Percentiles rank a stretch among this genome's conserved stretches.
Conservation (phyloP, 1,140 invertebrate genomes). For the Brachionus angularis region DNA sequence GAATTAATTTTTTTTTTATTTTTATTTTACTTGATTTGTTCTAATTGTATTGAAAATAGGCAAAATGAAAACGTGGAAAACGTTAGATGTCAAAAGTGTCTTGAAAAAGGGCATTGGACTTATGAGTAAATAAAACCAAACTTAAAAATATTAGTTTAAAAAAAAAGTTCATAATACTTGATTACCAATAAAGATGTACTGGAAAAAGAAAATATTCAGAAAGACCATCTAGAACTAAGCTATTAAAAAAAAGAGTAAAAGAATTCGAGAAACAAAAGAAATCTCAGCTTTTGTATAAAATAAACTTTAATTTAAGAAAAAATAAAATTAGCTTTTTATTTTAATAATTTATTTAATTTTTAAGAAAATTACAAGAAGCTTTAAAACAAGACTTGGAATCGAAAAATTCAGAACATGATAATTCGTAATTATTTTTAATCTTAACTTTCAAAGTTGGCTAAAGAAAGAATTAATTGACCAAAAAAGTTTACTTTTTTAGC, state of each 20-base stretch:
- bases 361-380: conserved; percentile 25
- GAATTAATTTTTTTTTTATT: too few species aligned
- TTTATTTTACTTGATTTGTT: too few species aligned
- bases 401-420: neutral
- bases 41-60: too few species aligned
- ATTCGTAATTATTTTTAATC: too few species aligned
- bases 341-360: neutral
- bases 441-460: too few species aligned
- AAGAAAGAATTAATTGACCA: too few species aligned
- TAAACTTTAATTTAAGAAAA: too few species aligned
- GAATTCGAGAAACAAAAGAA: conserved; percentile 59
- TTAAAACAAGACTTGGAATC: conserved; percentile 19
- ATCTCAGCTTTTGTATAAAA: conserved; percentile 31
- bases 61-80: conserved; percentile 49
- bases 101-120: conserved; percentile 84
- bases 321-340: neutral
- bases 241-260: conserved; percentile 68
- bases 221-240: conserved; percentile 71
- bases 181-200: conserved; percentile 64
- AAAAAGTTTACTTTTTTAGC: too few species aligned
- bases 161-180: too few species aligned
- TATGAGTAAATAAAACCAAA: conserved; percentile 65
- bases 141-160: too few species aligned
- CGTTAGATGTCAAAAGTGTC: conserved; percentile 80
- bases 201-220: conserved; percentile 82